Evolutionary conservation across 2,113 vertebrate genomes (phyloP), one percentile per base, ranked within the genome.

Genomic region (Burhinus bistriatus): DNA sequence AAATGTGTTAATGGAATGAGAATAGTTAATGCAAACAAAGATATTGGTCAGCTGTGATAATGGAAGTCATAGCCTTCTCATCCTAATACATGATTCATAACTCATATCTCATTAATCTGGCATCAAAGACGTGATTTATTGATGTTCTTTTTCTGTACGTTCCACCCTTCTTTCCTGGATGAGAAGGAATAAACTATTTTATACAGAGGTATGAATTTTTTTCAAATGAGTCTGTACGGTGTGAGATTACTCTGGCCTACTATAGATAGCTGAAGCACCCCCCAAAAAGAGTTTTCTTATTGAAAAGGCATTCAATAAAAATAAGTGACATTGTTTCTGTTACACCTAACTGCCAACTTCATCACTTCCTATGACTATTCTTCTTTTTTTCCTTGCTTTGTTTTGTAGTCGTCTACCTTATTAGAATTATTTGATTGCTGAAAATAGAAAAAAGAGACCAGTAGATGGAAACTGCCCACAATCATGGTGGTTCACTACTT

Each of bases 111-210:
- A 71, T 93, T 93, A 59, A 93, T 71, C 78, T 90, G 85, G 58
- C 87, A 91, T 73, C 91, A 95, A 66, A 91, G 91, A 64, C 0
- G 4, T 91, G 87, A 96, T 97, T 97, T 96, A 86, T 77, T 73
- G 91, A 83, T 79, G 84, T 80, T 83, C 84, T 77, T 62, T 87
- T 69, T 73, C 89, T 91, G 68, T 36, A 85, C 0, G 3, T 90
- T 78, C 95, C 89, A 77, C 89, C 94, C 94, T 90, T 71, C 70
- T 89, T 94, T 93, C 81, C 84, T 79, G 82, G 82, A 96, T 83
- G 62, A 93, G 61, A 14, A 1, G 71, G 94, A 88, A 96, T 88
- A 95, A 95, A 94, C 75, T 78, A 15, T 54, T 93, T 86, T 47
- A 66, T 42, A 87, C 19, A 47, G 75, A 95, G 70, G 42, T 61